These are phyloP conservation scores for Penelope pileata DNA, from an alignment of 2,113 vertebrate genomes.

Conservation along the genomic window DNA sequence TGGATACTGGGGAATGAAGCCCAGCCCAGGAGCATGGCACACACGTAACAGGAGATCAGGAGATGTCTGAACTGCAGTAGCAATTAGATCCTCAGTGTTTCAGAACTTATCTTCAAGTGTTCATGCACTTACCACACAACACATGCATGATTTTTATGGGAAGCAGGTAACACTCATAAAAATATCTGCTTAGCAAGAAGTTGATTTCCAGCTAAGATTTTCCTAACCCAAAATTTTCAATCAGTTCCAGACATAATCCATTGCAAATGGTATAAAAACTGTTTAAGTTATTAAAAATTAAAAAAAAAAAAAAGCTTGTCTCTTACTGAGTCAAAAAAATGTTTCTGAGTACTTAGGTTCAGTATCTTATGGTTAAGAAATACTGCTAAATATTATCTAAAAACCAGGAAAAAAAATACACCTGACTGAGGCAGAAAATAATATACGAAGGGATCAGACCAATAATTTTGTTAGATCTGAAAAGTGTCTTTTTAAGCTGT, in stretches of 20 bases:
- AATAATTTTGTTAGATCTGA: not conserved
- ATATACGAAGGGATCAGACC: not conserved
- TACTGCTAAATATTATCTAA: not conserved
- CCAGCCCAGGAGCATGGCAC: not conserved
- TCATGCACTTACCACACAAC: no score
- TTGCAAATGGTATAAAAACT: not conserved
- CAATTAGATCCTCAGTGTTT: not conserved
- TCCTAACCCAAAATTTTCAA: not conserved
- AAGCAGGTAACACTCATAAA: conserved; percentile 40
- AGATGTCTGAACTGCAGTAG: not conserved
- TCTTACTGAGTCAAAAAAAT: not conserved
- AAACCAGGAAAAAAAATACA: not conserved
- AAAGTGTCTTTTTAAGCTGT: not conserved
- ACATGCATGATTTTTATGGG: conserved; percentile 2
- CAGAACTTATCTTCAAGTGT: not conserved
- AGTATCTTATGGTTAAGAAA: not conserved
- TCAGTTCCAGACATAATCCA: not conserved
- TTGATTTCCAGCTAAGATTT: conserved; percentile 23
- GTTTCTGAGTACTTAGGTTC: not conserved
- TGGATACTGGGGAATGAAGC: not conserved
- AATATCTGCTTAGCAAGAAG: conserved; percentile 23
- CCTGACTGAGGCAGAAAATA: not conserved
- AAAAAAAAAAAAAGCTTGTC: not conserved
- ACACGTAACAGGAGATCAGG: not conserved
- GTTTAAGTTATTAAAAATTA: not conserved